Base-by-base conservation (phyloP, 2,113 vertebrate species). In the Pyrgilauda ruficollis region DNA sequence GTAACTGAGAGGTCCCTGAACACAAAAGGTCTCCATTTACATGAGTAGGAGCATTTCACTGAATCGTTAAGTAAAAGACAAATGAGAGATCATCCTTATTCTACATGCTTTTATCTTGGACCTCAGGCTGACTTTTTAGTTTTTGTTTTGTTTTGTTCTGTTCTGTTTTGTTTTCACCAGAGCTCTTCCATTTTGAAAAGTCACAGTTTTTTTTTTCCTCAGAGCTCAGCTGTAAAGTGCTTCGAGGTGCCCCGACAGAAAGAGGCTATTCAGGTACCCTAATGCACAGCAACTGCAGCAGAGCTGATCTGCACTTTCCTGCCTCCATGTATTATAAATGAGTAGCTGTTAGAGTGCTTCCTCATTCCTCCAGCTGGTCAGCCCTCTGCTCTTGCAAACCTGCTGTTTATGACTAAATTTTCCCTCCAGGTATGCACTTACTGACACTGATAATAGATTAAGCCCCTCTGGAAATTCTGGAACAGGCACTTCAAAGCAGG, bases 401-500 rank as follows among this genome's bases (percentile, higher is more conserved):
- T 94, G 76, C 84, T 94, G 77, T 94, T 94, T 93, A 87, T 70
- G 84, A 56, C 79, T 47, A 74, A 75, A 66, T 94, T 93, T 94
- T 92, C 69, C 90, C 93, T 94, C 85, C 64, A 95, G 93, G 79
- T 95, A 95, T 95, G 82, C 90, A 94, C 78, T 96, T 93, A 91
- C 78, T 94, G 88, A 92, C 94, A 93, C 76, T 63, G 79, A 72
- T 90, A 96, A 96, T 90, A 95, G 79, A 96, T 90, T 74, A 77
- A 86, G 28, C 17, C 90, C 82, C 95, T 95, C 84, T 88, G 93
- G 94, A 93, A 94, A 93, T 91, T 85, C 84, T 90, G 92, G 82
- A 93, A 86, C 21, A 88, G 47, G 70, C 76, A 95, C 90, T 96
- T 96, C 93, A 94, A 96, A 97, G 95, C 94, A 93, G 94, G 85